Evolutionary conservation across 1,140 invertebrate species (phyloP).

Genomic region (Pantala flavescens): DNA sequence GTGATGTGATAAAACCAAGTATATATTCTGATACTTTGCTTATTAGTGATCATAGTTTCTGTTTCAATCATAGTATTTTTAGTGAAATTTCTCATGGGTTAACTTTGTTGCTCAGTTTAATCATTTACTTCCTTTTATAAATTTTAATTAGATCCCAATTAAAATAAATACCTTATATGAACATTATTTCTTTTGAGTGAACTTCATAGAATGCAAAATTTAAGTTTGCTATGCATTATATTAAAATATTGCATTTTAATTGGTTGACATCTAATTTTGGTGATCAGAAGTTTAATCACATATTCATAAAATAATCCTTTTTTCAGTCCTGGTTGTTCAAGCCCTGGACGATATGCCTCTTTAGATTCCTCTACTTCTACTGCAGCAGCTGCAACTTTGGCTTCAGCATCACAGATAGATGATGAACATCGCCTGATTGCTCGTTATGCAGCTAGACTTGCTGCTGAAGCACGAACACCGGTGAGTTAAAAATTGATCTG

Average conservation of each 20-base stretch:
- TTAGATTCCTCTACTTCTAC: background rate
- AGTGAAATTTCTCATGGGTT: no score
- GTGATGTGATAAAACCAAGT: no score
- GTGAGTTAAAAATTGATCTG: slow-evolving; percentile 44
- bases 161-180: no score
- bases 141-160: background rate
- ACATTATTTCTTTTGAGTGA: no score
- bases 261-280: no score
- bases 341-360: slow-evolving; percentile 33
- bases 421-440: slow-evolving; percentile 96
- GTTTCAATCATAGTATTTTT: no score
- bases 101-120: no score
- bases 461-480: slow-evolving; percentile 76
- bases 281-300: no score
- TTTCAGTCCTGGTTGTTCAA: slow-evolving; percentile 23
- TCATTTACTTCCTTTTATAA: background rate
- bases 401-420: slow-evolving; percentile 49
- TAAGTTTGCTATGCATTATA: no score
- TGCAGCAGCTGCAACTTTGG: slow-evolving; percentile 31
- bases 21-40: background rate
- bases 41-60: no score
- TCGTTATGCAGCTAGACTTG: slow-evolving; percentile 84
- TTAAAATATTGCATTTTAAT: no score
- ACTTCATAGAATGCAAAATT: no score
- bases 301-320: slow-evolving; percentile 11